Base-by-base conservation (phyloP, 2,113 vertebrate genomes). In the Sakesphorus luctuosus region DNA sequence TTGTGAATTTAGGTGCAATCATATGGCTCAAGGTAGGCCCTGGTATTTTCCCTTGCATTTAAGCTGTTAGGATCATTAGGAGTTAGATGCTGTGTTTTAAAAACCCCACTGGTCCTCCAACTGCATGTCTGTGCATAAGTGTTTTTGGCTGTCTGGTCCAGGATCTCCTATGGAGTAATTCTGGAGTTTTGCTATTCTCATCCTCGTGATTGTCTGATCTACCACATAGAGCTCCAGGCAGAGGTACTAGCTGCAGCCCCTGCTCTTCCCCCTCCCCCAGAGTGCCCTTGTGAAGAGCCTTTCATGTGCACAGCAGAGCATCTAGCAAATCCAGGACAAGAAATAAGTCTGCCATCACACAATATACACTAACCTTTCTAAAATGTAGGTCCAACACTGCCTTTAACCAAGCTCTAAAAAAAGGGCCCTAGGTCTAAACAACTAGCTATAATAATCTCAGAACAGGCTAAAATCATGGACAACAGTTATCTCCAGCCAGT, bases 181-280 rank as follows among this genome's bases (percentile, higher is more conserved):
- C 43, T 74, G 29, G 47, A 33, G 25, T 79, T 74, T 74, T 58
- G 18, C 11, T 83, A 3, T 49, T 68, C n/a, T 49, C 3, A 1
- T 20, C 40, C 19, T n/a, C 2, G 40, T 43, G 40, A 2, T 46
- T 43, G 47, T 21, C 44, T 38, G 36, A 21, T 31, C 46, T 49
- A 75, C 19, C 3, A 2, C 47, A 23, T 1, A 17, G 11, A 26
- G 10, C 62, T 79, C 38, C 44, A 68, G 29, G 26, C 26, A 74
- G 29, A 47, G 23, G 7, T 1, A 0, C 3, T 55, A 68, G 21
- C 58, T 55, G 31, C 3, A 2, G n/a, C 31, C 19, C 65, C 12
- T 55, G 46, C 33, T 82, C 33, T 69, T 69, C 50, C 29, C 5
- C 26, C 13, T 36, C 18, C 58, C 23, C 16, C 63, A 55, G 47